Evolutionary conservation across 2,797 vertebrate species (phyloP), one percentile per base, ranked within the genome.

Genomic region (Enteromius trimaculatus): DNA sequence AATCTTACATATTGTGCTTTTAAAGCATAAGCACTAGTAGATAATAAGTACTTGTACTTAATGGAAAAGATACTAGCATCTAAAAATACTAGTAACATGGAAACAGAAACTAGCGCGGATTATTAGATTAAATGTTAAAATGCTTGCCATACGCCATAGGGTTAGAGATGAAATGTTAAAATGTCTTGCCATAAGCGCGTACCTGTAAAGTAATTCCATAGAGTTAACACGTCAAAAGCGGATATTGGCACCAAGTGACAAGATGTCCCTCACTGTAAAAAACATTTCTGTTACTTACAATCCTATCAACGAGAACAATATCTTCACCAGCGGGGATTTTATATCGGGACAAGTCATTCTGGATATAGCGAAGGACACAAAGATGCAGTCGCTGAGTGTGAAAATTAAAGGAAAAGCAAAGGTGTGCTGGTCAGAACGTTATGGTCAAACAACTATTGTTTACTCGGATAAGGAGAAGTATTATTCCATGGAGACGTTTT

Each of bases 351-450:
- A 85, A 26, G 58, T 94, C 16, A 88, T 74, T 34, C 11, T 93
- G 1, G 86, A 93, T 19, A 26, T 93, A 23, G n/a, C n/a, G 13
- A 88, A 87, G n/a, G 79, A 92, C 11, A 90, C 80, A 23, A 74
- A 89, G 37, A 84, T 94, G 55, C 13, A 88, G 8, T 84, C 82
- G 1, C 81, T 95, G 29, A 68, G 31, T 16, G 74, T 94, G 0
- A 92, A 93, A 87, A 82, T 92, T n/a, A 94, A 93, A 79, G 93
- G 93, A 9, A 93, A 94, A 77, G 92, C 91, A 0, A 1, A 87
- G 2, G 90, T 92, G 10, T 19, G 0, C 6, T 92, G 90, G 91
- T 84, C 29, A 0, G 88, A 92, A 60, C 0, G 2, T 1, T 2
- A 89, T 6, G 86, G 88, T 29, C 19, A 66, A 62, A 31, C 2